Evolutionary conservation across 2,797 vertebrate species (phyloP).

Genomic region (Sternotherus odoratus): DNA sequence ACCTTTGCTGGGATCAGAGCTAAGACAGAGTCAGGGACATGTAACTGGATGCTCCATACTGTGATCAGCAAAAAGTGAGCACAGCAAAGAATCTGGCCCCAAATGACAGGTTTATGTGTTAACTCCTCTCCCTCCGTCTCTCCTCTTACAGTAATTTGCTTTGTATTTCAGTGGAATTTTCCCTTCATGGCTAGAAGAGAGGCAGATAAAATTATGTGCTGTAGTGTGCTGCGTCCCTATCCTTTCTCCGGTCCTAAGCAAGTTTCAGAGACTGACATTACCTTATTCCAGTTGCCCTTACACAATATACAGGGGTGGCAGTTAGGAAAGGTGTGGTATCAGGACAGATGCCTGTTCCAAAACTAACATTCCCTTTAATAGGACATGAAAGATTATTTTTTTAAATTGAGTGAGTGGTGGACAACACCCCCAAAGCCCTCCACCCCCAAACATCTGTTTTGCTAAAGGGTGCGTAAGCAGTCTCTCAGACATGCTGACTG

Average conservation of each 20-base stretch:
- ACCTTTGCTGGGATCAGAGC: neutral
- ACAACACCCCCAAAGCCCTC: constrained; percentile 36
- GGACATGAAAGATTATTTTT: neutral
- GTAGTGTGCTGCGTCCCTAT: neutral
- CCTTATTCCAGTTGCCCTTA: neutral
- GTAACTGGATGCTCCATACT: neutral
- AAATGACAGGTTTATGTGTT: neutral
- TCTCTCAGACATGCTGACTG: constrained; percentile 40
- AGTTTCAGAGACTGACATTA: neutral
- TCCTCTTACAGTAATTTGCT: neutral
- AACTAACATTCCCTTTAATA: constrained; percentile 17
- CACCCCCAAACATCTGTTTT: constrained; percentile 70
- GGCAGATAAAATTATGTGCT: neutral
- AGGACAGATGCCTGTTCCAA: neutral
- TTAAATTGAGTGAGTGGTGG: constrained; percentile 11
- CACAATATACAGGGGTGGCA: neutral
- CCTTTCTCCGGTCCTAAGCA: neutral
- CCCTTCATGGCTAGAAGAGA: neutral
- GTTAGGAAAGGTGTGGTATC: neutral
- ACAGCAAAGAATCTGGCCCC: neutral
- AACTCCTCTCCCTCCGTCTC: neutral
- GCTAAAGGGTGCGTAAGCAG: constrained; percentile 69
- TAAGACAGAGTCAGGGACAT: neutral
- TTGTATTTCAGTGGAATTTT: neutral
- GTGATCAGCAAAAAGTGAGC: neutral